These are phyloP conservation scores for Neofelis nebulosa DNA, from an alignment of 2,113 vertebrate genomes.

Conservation along the genomic window DNA sequence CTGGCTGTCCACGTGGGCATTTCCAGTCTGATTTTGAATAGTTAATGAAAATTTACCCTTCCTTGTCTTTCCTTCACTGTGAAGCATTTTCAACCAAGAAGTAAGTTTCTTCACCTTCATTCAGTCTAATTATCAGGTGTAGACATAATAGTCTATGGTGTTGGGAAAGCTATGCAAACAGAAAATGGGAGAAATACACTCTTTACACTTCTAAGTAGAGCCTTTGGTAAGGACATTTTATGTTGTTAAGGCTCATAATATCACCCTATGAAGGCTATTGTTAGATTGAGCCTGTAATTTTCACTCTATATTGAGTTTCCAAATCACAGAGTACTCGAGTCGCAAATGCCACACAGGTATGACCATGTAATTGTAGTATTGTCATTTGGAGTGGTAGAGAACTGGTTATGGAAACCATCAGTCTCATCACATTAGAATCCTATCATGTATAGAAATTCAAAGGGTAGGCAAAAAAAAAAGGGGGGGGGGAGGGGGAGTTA, in stretches of 20 bases:
- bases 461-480: not conserved
- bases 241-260: slow-evolving; percentile 31
- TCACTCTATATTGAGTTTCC: slow-evolving; percentile 63
- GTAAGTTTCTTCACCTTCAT: slow-evolving; percentile 19
- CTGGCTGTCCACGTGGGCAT: not conserved
- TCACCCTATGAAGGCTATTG: slow-evolving; percentile 23
- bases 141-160: not conserved
- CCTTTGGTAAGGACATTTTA: slow-evolving; percentile 7
- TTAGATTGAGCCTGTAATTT: slow-evolving; percentile 37
- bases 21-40: not conserved
- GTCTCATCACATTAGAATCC: not conserved
- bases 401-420: not conserved
- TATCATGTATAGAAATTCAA: not conserved
- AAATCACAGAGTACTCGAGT: slow-evolving; percentile 63
- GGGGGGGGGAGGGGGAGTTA: not conserved
- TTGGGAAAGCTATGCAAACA: not conserved
- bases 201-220: slow-evolving; percentile 20
- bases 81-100: not conserved
- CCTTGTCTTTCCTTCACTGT: not conserved
- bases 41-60: not conserved
- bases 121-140: not conserved
- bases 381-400: not conserved
- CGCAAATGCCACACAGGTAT: not conserved
- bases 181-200: slow-evolving; percentile 32
- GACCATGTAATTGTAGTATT: not conserved